Evolutionary conservation across 2,888 invertebrate genomes (phyloP), one percentile per base, ranked within the genome.

Genomic region (Cheilosia vernalis): DNA sequence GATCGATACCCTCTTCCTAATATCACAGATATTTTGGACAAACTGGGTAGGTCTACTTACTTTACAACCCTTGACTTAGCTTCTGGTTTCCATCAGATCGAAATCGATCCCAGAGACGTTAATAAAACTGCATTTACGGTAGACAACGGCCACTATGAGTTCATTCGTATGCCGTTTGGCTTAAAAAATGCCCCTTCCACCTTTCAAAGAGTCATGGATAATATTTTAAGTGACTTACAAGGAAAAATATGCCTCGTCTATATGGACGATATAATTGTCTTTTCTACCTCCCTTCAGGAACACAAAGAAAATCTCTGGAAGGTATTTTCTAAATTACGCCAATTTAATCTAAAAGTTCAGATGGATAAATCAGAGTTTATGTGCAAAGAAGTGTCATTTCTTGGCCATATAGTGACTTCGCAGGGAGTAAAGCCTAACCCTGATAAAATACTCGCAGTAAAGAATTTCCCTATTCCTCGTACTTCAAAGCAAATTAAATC

Each of bases 401-500:
- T 49, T 21, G 58, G 58, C 9, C 61, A 61, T 27, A 33, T 61
- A 7, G 61, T 72, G 4, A 60, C 33, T 13, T 15, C 72, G 5
- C 24, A 44, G 21, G 69, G 69, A 6, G 58, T 69, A 40, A 69
- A 58, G 33, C 69, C 69, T 21, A 69, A 58, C 40, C 56, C 69
- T 15, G 55, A 47, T 9, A 76, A 76, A 40, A 67, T 67, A 15
- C 17, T 21, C 13, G 69, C 78, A 17, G 56, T 70, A n/a, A 61
- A 56, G 47, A 56, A 63, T 9, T 78, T 42, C n/a, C 63, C 69
- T 10, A 55, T 78, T 17, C 77, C 69, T n/a, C 69, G 40, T 37
- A 63, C 61, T 13, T 37, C 33, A 51, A 77, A 60, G n/a, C 44
- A 77, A 55, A 70, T 70, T 9, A 56, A 63, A 63, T 58, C 53